Evolutionary conservation across 2,113 vertebrate species (phyloP).

Genomic region (Tenebrosternarchus preto): DNA sequence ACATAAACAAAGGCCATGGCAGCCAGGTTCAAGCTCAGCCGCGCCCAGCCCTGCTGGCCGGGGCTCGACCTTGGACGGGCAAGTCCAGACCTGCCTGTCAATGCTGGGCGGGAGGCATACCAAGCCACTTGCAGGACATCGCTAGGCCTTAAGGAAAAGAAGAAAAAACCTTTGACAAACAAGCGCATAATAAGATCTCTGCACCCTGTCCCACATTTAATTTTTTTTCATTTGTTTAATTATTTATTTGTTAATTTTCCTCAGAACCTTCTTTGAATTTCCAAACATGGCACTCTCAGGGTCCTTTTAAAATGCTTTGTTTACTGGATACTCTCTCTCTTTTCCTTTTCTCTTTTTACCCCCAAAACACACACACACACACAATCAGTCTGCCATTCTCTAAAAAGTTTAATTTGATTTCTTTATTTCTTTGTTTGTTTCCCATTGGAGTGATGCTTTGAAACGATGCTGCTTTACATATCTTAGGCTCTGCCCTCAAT

Average conservation of each 20-base stretch:
- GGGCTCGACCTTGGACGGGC: conserved; percentile 62
- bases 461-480: conserved; percentile 67
- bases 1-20: conserved; percentile 58
- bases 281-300: conserved; percentile 47
- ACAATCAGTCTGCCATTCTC: conserved; percentile 28
- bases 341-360: conserved; percentile 24
- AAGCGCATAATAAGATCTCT: conserved; percentile 46
- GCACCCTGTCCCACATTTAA: conserved; percentile 40
- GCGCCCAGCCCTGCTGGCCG: conserved; percentile 51
- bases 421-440: conserved; percentile 67
- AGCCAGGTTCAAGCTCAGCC: conserved; percentile 43
- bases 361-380: neutral
- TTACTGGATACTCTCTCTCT: conserved; percentile 51
- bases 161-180: conserved; percentile 52
- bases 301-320: conserved; percentile 34
- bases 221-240: conserved; percentile 8
- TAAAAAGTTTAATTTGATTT: conserved; percentile 63
- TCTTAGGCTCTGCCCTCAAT: conserved; percentile 63
- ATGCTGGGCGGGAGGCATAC: conserved; percentile 57
- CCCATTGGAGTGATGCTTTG: conserved; percentile 53
- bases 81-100: conserved; percentile 64
- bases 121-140: conserved; percentile 59
- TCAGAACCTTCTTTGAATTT: conserved; percentile 1
- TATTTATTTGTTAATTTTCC: conserved; percentile 12
- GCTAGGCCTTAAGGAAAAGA: conserved; percentile 57